Base-by-base conservation (phyloP, 1,140 invertebrate genomes). In the Drosophila kikkawai region DNA sequence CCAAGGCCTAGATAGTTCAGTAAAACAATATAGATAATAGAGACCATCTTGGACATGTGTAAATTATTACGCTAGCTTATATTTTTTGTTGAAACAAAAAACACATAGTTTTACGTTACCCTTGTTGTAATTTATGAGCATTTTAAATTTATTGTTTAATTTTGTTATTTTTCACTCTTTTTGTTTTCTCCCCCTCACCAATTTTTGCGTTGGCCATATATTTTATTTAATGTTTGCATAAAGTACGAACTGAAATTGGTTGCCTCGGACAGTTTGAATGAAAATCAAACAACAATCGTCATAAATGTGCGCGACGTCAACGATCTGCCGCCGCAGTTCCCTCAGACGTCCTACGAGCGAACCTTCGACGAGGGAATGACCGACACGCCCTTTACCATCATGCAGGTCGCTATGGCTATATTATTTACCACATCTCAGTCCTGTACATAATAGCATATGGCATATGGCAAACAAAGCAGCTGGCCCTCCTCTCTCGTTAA, bases 191-290 rank as follows among this genome's bases (percentile, higher is more conserved):
- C 53, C 42, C 8, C 11, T n/a, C 44, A 39, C 41, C 34, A 34
- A 42, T 50, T 59, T 42, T 36, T 42, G 22, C 60, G 51, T 70
- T 70, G 67, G 53, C 44, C 67, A 44, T 73, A 74, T 73, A 74
- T 73, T 74, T 74, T 60, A 74, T 74, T 73, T 74, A 71, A 73
- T 71, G 69, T 71, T 71, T 73, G 69, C 69, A 58, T 44, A 71
- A 67, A 97, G 97, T 97, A 97, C 94, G 96, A 97, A 93, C 94
- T 98, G 94, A 96, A 96, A 82, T 94, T 97, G 94, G 96, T 97
- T 82, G 97, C 96, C 48, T 97, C 97, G 58, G 97, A 97, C 94
- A 96, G 96, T 91, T 95, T 97, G 83, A 96, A 97, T 94, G 97
- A 97, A 93, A 97, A 97, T 93, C 94, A 95, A 67, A 97, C 97